Percentiles rank a stretch among this genome's conserved stretches.
Evolutionary conservation across 2,113 vertebrate species (phyloP).

Genomic region (Brienomyrus brachyistius): DNA sequence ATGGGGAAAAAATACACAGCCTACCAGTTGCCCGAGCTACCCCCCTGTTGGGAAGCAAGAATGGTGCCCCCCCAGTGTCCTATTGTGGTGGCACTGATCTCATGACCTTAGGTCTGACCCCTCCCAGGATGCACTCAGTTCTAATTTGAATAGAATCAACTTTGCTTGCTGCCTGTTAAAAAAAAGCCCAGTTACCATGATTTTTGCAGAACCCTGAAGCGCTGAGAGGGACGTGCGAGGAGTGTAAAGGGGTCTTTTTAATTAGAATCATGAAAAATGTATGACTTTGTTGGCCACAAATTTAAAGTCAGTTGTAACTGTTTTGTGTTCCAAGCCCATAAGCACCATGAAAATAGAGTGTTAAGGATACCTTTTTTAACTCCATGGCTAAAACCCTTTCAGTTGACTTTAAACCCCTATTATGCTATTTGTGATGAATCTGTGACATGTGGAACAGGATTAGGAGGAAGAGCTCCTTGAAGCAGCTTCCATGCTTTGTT

Average conservation of each 20-base stretch:
- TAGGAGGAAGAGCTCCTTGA: background rate
- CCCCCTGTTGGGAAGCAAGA: background rate
- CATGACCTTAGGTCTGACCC: constrained; percentile 14
- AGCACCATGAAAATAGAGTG: background rate
- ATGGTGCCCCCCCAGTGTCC: background rate
- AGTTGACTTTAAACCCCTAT: background rate
- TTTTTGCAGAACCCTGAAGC: background rate
- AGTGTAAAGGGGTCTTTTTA: background rate
- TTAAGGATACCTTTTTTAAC: background rate
- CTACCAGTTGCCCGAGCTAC: background rate
- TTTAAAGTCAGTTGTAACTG: background rate
- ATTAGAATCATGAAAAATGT: background rate
- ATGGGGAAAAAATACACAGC: background rate
- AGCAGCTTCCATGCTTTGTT: background rate
- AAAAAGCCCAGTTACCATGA: background rate
- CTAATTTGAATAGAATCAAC: constrained; percentile 2
- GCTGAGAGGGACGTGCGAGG: background rate
- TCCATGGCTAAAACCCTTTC: background rate
- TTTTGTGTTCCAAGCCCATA: background rate
- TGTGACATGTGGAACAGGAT: background rate
- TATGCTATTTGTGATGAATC: background rate
- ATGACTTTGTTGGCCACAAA: background rate
- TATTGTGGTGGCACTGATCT: background rate
- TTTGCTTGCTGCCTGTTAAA: background rate
- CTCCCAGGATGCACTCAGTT: background rate